phyloP scores from a whole-genome alignment of 2,888 invertebrate genomes.

The Thera britannica region DNA sequence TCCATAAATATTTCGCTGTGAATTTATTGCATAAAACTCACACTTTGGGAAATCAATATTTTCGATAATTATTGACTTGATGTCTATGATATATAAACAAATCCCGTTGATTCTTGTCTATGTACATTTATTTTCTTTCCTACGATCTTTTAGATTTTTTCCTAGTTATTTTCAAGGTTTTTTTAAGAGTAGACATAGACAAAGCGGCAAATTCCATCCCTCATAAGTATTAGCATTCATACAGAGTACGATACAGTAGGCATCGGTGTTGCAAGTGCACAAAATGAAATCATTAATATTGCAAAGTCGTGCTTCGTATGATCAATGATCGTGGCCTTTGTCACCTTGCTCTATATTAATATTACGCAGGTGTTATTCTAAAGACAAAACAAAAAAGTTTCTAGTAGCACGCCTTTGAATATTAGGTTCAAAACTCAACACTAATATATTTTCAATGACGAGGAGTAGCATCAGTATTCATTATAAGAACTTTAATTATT shows the following conservation, averaged over 20 bases:
- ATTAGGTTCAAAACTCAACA: too few species aligned
- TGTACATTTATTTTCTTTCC: too few species aligned
- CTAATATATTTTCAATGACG: too few species aligned
- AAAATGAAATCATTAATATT: slow-evolving; percentile 7
- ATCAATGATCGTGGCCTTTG: slow-evolving; percentile 32
- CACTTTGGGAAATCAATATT: too few species aligned
- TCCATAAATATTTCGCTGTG: too few species aligned
- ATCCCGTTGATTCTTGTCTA: not conserved
- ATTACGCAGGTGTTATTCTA: slow-evolving; percentile 30
- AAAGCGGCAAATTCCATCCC: not conserved
- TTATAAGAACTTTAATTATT: too few species aligned
- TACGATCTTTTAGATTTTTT: not conserved
- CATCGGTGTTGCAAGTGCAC: slow-evolving; percentile 17
- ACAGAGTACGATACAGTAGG: slow-evolving; percentile 6
- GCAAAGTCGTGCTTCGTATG: slow-evolving; percentile 14
- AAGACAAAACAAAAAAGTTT: not conserved
- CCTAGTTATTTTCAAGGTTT: not conserved
- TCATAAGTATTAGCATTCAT: slow-evolving; percentile 1
- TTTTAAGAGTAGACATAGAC: not conserved
- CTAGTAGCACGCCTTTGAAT: too few species aligned
- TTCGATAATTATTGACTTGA: too few species aligned
- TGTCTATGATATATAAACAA: not conserved
- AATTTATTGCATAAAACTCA: too few species aligned
- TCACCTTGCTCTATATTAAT: slow-evolving; percentile 39
- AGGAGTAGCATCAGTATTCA: too few species aligned